Evolutionary conservation across 1,140 invertebrate species (phyloP), one percentile per base, ranked within the genome.

Genomic region (Cyrtorhinus lividipennis): DNA sequence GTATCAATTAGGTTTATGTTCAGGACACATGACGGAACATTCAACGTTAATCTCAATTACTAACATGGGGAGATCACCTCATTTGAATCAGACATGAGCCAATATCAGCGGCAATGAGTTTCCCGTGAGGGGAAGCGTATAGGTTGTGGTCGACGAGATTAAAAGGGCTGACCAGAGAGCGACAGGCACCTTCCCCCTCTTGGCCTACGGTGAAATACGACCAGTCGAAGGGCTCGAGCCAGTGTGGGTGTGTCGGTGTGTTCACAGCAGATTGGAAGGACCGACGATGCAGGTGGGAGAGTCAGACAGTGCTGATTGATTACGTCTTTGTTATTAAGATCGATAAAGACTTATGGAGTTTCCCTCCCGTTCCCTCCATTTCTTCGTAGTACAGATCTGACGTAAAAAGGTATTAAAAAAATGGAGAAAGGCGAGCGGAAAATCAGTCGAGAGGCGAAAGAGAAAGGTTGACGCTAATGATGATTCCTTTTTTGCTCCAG

Each of bases 101-200:
- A n/a, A n/a, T n/a, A n/a, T n/a, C n/a, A 74, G 38, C 38, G 38
- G n/a, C 8, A 44, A 44, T 8, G 38, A n/a, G 38, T 44, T 8
- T 44, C 38, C 38, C n/a, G 38, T 10, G 38, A 44, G 38, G 38
- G 38, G n/a, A 44, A 44, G 38, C 38, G 38, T n/a, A n/a, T n/a
- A n/a, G n/a, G n/a, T n/a, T n/a, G n/a, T n/a, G n/a, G n/a, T n/a
- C n/a, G 48, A 53, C 5, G 20, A 53, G 48, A 53, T 53, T 53
- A 53, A 53, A 53, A 53, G 48, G 48, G 48, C 8, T 53, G 48
- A 53, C 8, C 8, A 53, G 20, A 20, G 20, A 22, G 48, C 10
- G 48, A 53, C 48, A 53, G 12, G 5, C 38, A n/a, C 8, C 38
- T 44, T 8, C 5, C 10, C 48, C 48, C 20, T 53, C 5, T 8